Evolutionary conservation across 2,113 vertebrate species (phyloP).

Genomic region (Meleagris gallopavo): DNA sequence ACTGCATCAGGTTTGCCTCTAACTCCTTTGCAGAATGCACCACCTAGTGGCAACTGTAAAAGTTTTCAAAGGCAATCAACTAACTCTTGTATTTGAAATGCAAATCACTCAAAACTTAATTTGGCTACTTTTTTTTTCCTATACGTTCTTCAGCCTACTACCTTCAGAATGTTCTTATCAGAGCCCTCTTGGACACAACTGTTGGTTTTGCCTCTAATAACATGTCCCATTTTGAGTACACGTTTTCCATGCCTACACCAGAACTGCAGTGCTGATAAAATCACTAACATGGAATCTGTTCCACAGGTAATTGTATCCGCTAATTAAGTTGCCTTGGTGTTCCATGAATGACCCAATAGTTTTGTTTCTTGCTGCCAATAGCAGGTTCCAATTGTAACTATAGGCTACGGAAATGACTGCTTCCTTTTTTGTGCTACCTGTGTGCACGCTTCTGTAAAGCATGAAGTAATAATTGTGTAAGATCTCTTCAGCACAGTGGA

Average conservation of each 20-base stretch:
- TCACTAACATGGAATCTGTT: background rate
- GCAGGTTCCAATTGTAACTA: background rate
- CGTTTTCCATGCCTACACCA: background rate
- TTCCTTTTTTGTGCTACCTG: accelerated
- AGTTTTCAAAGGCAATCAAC: background rate
- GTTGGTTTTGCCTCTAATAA: background rate
- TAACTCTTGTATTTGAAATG: background rate
- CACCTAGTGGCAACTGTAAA: conserved; percentile 34
- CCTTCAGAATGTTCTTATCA: background rate
- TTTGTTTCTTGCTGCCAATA: background rate
- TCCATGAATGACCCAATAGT: background rate
- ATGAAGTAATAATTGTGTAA: background rate
- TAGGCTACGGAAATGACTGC: background rate
- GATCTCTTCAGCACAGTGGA: background rate
- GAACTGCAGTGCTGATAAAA: background rate
- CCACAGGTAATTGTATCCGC: background rate
- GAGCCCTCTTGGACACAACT: background rate
- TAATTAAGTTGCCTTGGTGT: background rate
- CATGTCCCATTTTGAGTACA: accelerated
- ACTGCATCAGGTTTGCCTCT: background rate
- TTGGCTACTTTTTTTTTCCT: background rate
- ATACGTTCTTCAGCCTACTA: background rate
- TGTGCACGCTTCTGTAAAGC: background rate
- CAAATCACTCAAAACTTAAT: background rate
- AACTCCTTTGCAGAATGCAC: conserved; percentile 21